Percentiles rank a stretch among this genome's conserved stretches.
phyloP scores from a whole-genome alignment of 2,797 vertebrate genomes.

The Enteromius afrohamiltoni region DNA sequence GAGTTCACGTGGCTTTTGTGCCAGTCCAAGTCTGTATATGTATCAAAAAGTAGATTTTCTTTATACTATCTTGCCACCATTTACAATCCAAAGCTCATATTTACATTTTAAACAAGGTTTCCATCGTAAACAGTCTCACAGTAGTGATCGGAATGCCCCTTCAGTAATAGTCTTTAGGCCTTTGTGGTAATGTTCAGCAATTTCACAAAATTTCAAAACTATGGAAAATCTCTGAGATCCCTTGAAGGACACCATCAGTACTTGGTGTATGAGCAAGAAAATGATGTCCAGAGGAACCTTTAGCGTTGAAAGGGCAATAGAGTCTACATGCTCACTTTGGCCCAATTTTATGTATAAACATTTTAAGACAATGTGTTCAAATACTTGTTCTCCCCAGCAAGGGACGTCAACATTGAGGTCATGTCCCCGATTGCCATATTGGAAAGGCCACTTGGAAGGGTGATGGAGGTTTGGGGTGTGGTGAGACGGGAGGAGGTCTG shows the following conservation, averaged over 20 bases:
- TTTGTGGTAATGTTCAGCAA: slow-evolving; percentile 53
- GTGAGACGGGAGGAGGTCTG: slow-evolving; percentile 83
- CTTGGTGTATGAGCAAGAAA: slow-evolving; percentile 53
- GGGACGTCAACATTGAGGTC: slow-evolving; percentile 92
- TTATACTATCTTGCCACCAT: slow-evolving; percentile 47
- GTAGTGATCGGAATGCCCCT: slow-evolving; percentile 70
- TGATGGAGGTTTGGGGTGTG: slow-evolving; percentile 80
- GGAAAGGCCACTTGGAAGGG: slow-evolving; percentile 79
- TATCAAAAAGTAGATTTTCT: slow-evolving; percentile 44
- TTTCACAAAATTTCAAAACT: slow-evolving; percentile 51
- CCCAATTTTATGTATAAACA: background rate
- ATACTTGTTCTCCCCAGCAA: slow-evolving; percentile 96
- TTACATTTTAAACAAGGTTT: slow-evolving; percentile 76
- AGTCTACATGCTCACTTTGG: background rate
- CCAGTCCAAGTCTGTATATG: slow-evolving; percentile 21
- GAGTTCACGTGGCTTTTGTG: slow-evolving; percentile 11
- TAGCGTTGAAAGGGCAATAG: slow-evolving; percentile 68
- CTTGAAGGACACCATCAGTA: slow-evolving; percentile 8
- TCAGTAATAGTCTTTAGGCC: slow-evolving; percentile 59
- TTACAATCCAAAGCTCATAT: slow-evolving; percentile 72
- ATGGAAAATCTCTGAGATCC: slow-evolving; percentile 33
- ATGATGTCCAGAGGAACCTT: slow-evolving; percentile 69
- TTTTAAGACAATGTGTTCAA: slow-evolving; percentile 85
- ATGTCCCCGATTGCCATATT: slow-evolving; percentile 99
- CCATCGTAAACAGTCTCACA: slow-evolving; percentile 64